Evolutionary conservation across 2,888 invertebrate species (phyloP).

Genomic region (Melieria crassipennis): DNA sequence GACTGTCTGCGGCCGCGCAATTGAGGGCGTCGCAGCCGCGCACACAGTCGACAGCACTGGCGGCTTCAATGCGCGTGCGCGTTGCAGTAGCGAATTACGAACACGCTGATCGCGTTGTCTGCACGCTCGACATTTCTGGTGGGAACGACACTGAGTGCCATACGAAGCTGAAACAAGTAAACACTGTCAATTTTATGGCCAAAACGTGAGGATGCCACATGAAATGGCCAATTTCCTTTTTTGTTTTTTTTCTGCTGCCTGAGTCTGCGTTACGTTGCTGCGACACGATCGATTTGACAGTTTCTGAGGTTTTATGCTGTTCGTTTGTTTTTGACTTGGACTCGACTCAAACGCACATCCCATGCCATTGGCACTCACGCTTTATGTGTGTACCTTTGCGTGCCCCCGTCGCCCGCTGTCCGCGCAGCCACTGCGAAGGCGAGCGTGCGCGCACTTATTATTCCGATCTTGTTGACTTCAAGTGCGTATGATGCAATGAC

Average conservation of each 20-base stretch:
- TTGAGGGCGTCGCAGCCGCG: conserved; percentile 15
- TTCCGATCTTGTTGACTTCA: conserved; percentile 41
- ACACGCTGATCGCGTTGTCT: background rate
- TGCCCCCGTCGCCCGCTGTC: background rate
- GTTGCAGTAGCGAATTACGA: too few relatives aligned
- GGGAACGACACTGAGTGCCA: conserved; percentile 2
- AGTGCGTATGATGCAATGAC: conserved; percentile 45
- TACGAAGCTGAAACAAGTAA: background rate
- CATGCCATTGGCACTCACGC: too few relatives aligned
- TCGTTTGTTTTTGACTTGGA: background rate
- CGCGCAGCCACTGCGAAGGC: background rate
- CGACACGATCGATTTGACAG: conserved; percentile 35
- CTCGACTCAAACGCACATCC: background rate
- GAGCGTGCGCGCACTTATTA: conserved; percentile 37
- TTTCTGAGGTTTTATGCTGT: conserved; percentile 32
- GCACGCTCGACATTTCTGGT: conserved; percentile 16
- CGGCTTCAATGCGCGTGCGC: too few relatives aligned
- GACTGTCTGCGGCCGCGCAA: background rate
- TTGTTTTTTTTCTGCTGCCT: background rate
- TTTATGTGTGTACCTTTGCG: too few relatives aligned
- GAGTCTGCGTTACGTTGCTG: background rate
- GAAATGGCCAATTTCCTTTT: conserved; percentile 26
- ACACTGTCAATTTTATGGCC: conserved; percentile 53
- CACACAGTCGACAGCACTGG: too few relatives aligned
- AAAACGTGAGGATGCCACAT: conserved; percentile 62